Evolutionary conservation across 2,888 invertebrate species (phyloP).

Genomic region (Rhogogaster chlorosoma): DNA sequence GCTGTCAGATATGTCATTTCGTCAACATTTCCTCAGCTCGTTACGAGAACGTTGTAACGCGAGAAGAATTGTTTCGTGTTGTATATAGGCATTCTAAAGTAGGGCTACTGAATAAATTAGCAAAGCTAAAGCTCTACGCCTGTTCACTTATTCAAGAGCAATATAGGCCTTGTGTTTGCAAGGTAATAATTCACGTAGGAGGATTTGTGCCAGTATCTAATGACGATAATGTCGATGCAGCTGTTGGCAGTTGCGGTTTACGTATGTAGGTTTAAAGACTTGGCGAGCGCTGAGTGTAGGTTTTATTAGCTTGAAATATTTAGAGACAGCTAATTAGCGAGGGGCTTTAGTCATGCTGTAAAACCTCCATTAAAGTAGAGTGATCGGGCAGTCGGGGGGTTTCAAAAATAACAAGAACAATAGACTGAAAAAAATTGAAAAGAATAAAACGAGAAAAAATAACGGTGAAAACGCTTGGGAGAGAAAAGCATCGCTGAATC

Average conservation of each 20-base stretch:
- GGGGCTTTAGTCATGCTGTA: constrained; percentile 10
- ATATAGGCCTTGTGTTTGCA: background rate
- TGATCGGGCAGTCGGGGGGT: background rate
- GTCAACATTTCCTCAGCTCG: background rate
- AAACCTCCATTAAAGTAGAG: constrained; percentile 12
- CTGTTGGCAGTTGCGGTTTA: background rate
- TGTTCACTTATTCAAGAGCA: constrained; percentile 27
- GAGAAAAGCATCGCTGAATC: constrained; percentile 36
- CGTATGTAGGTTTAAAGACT: background rate
- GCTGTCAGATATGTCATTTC: constrained; percentile 28
- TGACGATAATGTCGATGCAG: background rate
- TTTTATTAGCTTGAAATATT: constrained; percentile 32
- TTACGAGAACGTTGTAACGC: background rate
- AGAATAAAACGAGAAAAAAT: constrained; percentile 1
- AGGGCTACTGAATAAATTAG: background rate
- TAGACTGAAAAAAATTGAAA: background rate
- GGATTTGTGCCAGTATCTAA: constrained; percentile 5
- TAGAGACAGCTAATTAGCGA: constrained; percentile 9
- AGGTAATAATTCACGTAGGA: constrained; percentile 1
- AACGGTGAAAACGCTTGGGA: background rate
- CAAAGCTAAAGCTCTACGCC: background rate
- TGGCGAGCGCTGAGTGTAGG: background rate
- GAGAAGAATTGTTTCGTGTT: background rate
- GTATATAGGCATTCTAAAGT: background rate
- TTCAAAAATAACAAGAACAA: constrained; percentile 3